phyloP scores from a whole-genome alignment of 1,140 invertebrate genomes.

The Formica selysi region DNA sequence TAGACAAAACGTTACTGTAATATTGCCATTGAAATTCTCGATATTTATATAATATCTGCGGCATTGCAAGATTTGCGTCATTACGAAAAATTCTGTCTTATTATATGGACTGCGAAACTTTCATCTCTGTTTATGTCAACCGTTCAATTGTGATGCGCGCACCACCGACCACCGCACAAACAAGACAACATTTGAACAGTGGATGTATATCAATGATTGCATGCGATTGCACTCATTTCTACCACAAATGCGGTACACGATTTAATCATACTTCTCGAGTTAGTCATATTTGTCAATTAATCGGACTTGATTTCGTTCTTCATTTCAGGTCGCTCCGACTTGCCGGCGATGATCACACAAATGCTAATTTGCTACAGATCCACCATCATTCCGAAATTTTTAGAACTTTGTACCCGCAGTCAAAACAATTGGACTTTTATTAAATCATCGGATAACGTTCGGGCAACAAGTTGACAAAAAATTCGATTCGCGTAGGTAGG shows the following conservation, averaged over 20 bases:
- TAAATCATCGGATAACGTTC: background rate
- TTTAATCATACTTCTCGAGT: background rate
- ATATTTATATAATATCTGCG: background rate
- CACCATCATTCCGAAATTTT: no score
- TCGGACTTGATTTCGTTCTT: background rate
- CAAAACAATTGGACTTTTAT: no score
- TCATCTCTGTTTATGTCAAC: background rate
- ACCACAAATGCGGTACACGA: background rate
- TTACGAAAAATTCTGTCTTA: background rate
- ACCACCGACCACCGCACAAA: background rate
- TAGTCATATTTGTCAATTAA: background rate
- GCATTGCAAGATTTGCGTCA: background rate
- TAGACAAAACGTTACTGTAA: no score
- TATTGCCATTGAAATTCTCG: no score
- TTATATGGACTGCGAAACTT: background rate
- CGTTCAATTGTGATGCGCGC: background rate
- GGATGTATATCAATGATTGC: conserved; percentile 2
- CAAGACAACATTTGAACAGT: background rate
- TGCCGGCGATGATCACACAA: background rate
- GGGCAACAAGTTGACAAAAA: background rate
- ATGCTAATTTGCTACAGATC: background rate
- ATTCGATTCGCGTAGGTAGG: background rate
- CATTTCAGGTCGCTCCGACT: background rate
- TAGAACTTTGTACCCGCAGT: no score
- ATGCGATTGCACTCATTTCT: background rate